These are phyloP conservation scores for Drosophila birchii DNA, from an alignment of 2,888 invertebrate genomes.

Conservation along the genomic window DNA sequence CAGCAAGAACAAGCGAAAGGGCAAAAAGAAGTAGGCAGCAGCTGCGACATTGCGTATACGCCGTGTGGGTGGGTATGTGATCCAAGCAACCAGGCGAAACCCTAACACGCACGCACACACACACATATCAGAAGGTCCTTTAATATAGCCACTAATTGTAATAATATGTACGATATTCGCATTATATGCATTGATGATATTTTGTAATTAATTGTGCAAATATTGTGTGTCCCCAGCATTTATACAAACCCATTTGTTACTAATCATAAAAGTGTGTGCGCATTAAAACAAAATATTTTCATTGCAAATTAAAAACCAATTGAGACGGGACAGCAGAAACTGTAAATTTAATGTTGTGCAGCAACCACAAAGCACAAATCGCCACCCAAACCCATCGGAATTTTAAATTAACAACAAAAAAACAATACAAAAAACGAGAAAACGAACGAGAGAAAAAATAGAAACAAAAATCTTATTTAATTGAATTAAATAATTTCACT, in stretches of 20 bases:
- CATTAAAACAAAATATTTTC: constrained; percentile 40
- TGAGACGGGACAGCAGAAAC: constrained; percentile 39
- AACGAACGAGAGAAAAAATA: constrained; percentile 22
- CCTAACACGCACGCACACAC: constrained; percentile 25
- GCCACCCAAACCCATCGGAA: constrained; percentile 34
- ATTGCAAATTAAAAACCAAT: constrained; percentile 40
- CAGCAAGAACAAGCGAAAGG: constrained; percentile 76
- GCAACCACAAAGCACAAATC: constrained; percentile 40
- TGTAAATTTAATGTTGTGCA: constrained; percentile 51
- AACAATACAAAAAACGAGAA: constrained; percentile 11
- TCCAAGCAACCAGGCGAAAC: constrained; percentile 34
- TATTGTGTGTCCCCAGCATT: constrained; percentile 69
- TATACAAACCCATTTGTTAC: constrained; percentile 78
- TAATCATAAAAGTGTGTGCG: constrained; percentile 62
- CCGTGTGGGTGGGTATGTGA: constrained; percentile 56
- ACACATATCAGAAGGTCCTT: constrained; percentile 61
- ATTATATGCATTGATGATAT: constrained; percentile 45
- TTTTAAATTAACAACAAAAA: constrained; percentile 35
- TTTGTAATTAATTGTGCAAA: constrained; percentile 71
- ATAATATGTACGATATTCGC: constrained; percentile 39
- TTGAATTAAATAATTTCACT: constrained; percentile 82
- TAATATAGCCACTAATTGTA: constrained; percentile 33
- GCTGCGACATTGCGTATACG: constrained; percentile 58
- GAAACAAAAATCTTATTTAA: constrained; percentile 82
- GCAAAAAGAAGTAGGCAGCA: constrained; percentile 72